Evolutionary conservation across 2,797 vertebrate genomes (phyloP), one percentile per base, ranked within the genome.

Genomic region (Amphiprion clarkii): DNA sequence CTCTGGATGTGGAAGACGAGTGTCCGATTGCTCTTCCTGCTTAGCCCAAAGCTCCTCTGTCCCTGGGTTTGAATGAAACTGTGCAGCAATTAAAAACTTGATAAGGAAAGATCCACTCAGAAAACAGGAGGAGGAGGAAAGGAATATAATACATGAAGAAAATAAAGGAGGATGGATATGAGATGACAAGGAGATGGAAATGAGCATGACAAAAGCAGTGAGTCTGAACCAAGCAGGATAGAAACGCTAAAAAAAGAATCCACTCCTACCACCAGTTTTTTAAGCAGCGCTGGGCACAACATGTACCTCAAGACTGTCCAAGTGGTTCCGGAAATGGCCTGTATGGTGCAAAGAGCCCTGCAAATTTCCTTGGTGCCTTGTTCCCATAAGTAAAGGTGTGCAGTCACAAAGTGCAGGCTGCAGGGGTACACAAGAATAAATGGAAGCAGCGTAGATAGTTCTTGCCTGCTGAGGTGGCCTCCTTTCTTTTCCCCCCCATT

Each of bases 1-100:
- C 84, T 87, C 82, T 86, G 76, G 89, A 91, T 92, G 89, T 88
- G 88, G 88, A 92, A 89, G 78, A 85, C 70, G 59, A 86, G 81
- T 75, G 83, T 79, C 79, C 44, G 61, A 69, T 69, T 23, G 79
- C 78, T 83, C 67, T 52, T 72, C 82, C 80, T 59, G 68, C 70
- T 62, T 54, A 62, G 81, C 76, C 84, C 70, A 63, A 69, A 76
- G 88, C 84, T 79, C 83, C 79, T 21, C 55, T 68, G 88, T 88
- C 90, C 87, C 92, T 89, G 85, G 81, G 84, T 80, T 86, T 83
- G 83, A 88, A 90, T 90, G 74, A 87, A 89, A 85, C 71, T 70
- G 64, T 19, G 62, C 40, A 8, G 83, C 73, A 87, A 88, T 92
- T 76, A 70, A 42, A 49, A 86, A 76, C n/a, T 73, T 74, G 83